Evolutionary conservation across 1,140 invertebrate genomes (phyloP).

Genomic region (Lepidostoma basale): DNA sequence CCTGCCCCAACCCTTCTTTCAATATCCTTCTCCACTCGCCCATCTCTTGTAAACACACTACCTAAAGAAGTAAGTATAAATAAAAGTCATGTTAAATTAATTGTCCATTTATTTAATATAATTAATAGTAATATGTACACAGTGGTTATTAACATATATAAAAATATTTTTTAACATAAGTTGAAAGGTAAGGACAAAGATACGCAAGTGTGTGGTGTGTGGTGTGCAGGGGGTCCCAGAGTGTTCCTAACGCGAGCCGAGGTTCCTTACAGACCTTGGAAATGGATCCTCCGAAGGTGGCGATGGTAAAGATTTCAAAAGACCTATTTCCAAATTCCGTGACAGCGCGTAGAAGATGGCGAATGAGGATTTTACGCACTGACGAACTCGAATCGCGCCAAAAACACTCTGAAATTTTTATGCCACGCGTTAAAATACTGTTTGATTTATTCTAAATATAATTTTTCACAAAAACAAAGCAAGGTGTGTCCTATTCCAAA

Average conservation of each 20-base stretch:
- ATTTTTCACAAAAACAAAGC: conserved; percentile 1
- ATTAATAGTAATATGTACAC: conserved; percentile 47
- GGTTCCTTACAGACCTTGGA: neutral
- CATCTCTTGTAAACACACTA: too few species aligned
- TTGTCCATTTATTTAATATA: conserved; percentile 43
- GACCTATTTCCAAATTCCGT: neutral
- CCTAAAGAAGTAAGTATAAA: too few species aligned
- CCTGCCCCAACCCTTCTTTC: too few species aligned
- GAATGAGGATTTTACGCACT: conserved; percentile 26
- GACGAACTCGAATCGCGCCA: neutral
- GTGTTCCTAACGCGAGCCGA: too few species aligned
- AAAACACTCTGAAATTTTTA: neutral
- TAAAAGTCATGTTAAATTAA: conserved; percentile 14
- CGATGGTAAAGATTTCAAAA: conserved; percentile 29
- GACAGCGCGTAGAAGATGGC: conserved; percentile 9
- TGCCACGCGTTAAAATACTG: neutral
- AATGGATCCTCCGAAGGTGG: conserved; percentile 14
- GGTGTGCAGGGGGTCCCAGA: too few species aligned
- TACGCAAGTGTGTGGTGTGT: neutral
- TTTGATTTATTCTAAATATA: conserved; percentile 9
- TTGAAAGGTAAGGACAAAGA: conserved; percentile 22
- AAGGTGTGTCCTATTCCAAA: neutral
- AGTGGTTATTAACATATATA: conserved; percentile 46
- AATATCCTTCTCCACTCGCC: too few species aligned
- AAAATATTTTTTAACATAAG: conserved; percentile 47